Evolutionary conservation across 2,888 invertebrate species (phyloP).

Genomic region (Neoitamus cyanurus): DNA sequence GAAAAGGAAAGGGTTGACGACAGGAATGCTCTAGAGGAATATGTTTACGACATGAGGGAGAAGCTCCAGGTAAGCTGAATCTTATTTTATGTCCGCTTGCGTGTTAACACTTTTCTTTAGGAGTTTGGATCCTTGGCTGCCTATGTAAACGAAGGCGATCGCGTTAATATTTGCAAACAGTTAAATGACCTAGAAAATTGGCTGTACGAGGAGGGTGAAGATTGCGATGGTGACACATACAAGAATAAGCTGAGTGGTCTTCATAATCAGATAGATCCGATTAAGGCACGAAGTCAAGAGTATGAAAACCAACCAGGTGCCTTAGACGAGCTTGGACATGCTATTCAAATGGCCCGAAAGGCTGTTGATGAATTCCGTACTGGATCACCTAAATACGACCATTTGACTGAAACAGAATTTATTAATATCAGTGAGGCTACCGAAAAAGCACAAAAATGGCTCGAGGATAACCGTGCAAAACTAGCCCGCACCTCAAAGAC

Average conservation of each 20-base stretch:
- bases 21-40: conserved; percentile 97
- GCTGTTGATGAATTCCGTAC: conserved; percentile 78
- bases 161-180: conserved; percentile 71
- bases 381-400: conserved; percentile 80
- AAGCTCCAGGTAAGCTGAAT: conserved; percentile 72
- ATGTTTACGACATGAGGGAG: conserved; percentile 95
- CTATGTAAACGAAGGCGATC: conserved; percentile 80
- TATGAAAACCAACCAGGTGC: conserved; percentile 82
- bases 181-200: conserved; percentile 93
- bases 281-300: conserved; percentile 85
- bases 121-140: conserved; percentile 80
- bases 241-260: conserved; percentile 72
- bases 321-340: conserved; percentile 82
- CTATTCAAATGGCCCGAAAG: conserved; percentile 84
- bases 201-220: conserved; percentile 96
- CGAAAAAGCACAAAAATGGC: conserved; percentile 81
- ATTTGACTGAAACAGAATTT: conserved; percentile 84
- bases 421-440: conserved; percentile 78
- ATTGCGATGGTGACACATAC: conserved; percentile 81
- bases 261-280: conserved; percentile 87
- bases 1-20: conserved; percentile 97
- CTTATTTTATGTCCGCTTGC: not conserved
- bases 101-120: conserved; percentile 28
- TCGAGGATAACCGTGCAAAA: conserved; percentile 79
- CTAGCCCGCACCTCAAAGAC: conserved; percentile 75